A percentile compares a stretch with the other conserved stretches of the same genome.
phyloP scores from a whole-genome alignment of 2,888 invertebrate species.

The Drosophila picticornis region DNA sequence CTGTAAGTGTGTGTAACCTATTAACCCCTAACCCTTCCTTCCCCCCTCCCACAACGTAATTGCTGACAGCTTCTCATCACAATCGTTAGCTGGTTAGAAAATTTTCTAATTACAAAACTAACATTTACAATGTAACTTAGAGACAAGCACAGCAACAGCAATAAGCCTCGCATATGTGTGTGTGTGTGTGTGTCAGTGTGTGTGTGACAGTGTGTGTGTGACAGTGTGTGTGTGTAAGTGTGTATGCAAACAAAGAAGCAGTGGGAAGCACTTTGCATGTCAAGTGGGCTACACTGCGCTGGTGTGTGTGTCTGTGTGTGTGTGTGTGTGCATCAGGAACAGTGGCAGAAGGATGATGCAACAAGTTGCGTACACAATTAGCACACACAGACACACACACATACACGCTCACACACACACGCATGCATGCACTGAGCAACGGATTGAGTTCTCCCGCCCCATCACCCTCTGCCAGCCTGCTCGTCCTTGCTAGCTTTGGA shows the following conservation, averaged over 20 bases:
- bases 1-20: slow-evolving; percentile 44
- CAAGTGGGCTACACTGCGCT: slow-evolving; percentile 27
- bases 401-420: background rate
- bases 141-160: slow-evolving; percentile 57
- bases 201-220: slow-evolving; percentile 25
- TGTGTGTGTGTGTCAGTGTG: slow-evolving; percentile 22
- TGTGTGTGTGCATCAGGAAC: slow-evolving; percentile 37
- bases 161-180: slow-evolving; percentile 3
- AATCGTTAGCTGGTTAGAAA: slow-evolving; percentile 63
- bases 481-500: slow-evolving; percentile 7
- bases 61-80: slow-evolving; percentile 57
- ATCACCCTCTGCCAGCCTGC: background rate
- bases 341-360: slow-evolving; percentile 57
- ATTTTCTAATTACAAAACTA: slow-evolving; percentile 81
- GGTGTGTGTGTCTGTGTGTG: slow-evolving; percentile 17
- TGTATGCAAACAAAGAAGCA: slow-evolving; percentile 53
- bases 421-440: slow-evolving; percentile 25
- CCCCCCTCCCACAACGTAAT: background rate
- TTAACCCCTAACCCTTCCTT: slow-evolving; percentile 3
- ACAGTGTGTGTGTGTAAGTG: slow-evolving; percentile 18
- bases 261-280: slow-evolving; percentile 40
- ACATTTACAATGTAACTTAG: slow-evolving; percentile 79
- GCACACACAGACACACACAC: slow-evolving; percentile 52
- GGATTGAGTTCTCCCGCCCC: slow-evolving; percentile 7
- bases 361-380: slow-evolving; percentile 81